phyloP scores from a whole-genome alignment of 2,888 invertebrate genomes.

The Teinopalpus imperialis region DNA sequence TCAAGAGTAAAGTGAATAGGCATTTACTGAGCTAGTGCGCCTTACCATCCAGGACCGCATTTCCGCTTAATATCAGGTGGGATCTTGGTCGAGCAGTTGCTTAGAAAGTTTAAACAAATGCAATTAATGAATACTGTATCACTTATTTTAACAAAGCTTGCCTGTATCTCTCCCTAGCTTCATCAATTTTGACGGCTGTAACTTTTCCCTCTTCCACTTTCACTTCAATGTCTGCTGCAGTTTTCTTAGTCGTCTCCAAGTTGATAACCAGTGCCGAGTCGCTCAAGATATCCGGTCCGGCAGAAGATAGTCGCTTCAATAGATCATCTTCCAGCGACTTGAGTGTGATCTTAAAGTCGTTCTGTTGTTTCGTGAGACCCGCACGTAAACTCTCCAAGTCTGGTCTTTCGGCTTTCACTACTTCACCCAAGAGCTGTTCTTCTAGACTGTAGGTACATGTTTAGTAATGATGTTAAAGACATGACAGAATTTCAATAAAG shows the following conservation, averaged over 20 bases:
- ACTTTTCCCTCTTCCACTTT: slow-evolving; percentile 94
- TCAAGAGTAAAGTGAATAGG: no score
- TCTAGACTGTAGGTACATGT: slow-evolving; percentile 82
- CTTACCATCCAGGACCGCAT: no score
- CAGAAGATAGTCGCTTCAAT: slow-evolving; percentile 91
- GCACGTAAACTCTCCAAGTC: slow-evolving; percentile 93
- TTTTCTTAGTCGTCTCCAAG: slow-evolving; percentile 95
- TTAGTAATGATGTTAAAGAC: no score
- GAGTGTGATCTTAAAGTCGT: slow-evolving; percentile 95
- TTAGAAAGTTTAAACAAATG: no score
- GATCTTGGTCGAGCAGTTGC: no score
- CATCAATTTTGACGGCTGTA: slow-evolving; percentile 94
- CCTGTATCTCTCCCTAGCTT: slow-evolving; percentile 94
- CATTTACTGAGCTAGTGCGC: no score
- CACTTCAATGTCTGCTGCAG: slow-evolving; percentile 93
- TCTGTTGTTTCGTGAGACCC: slow-evolving; percentile 94
- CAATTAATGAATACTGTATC: no score
- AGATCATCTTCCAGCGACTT: slow-evolving; percentile 96
- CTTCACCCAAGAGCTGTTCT: slow-evolving; percentile 95
- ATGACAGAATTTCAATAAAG: no score
- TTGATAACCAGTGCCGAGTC: slow-evolving; percentile 95
- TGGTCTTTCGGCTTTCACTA: slow-evolving; percentile 95
- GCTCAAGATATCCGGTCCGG: slow-evolving; percentile 95
- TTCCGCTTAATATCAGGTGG: no score
- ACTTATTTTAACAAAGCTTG: no score